These are phyloP conservation scores for Entomobrya proxima DNA, from an alignment of 2,888 invertebrate genomes.

Conservation along the genomic window DNA sequence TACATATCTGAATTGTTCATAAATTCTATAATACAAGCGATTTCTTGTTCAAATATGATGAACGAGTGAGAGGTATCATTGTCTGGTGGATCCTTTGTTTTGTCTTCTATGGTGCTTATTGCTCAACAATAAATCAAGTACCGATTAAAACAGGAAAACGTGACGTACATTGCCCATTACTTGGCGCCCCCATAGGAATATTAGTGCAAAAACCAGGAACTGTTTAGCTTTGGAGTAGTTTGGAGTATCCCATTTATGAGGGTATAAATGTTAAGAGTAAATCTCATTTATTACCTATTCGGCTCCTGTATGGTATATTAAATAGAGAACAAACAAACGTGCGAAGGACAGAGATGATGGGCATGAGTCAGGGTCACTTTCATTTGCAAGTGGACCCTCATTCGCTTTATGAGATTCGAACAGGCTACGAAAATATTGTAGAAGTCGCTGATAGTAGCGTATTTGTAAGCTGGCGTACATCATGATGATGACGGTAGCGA, in stretches of 20 bases:
- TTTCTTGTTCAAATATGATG: too few species aligned
- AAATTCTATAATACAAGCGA: too few species aligned
- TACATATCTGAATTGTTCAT: too few species aligned
- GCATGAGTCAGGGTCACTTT: constrained; percentile 23
- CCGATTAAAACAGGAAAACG: constrained; percentile 7
- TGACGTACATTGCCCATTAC: neutral
- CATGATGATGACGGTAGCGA: neutral
- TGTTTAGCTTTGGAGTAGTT: neutral
- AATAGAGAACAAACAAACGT: neutral
- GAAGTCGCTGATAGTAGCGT: too few species aligned
- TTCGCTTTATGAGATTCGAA: too few species aligned
- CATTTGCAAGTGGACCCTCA: constrained; percentile 1
- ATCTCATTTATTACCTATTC: neutral
- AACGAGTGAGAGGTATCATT: too few species aligned
- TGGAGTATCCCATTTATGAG: neutral
- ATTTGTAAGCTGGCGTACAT: too few species aligned
- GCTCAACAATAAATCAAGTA: constrained; percentile 6
- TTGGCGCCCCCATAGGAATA: neutral
- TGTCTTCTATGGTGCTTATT: too few species aligned
- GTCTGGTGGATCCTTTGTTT: too few species aligned
- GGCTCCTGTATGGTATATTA: neutral
- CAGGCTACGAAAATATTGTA: too few species aligned
- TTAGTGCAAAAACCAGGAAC: neutral
- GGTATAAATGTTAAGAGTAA: constrained; percentile 12
- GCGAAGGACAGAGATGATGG: neutral